These are phyloP conservation scores for Drosophila mayri DNA, from an alignment of 1,140 invertebrate genomes.

Conservation along the genomic window DNA sequence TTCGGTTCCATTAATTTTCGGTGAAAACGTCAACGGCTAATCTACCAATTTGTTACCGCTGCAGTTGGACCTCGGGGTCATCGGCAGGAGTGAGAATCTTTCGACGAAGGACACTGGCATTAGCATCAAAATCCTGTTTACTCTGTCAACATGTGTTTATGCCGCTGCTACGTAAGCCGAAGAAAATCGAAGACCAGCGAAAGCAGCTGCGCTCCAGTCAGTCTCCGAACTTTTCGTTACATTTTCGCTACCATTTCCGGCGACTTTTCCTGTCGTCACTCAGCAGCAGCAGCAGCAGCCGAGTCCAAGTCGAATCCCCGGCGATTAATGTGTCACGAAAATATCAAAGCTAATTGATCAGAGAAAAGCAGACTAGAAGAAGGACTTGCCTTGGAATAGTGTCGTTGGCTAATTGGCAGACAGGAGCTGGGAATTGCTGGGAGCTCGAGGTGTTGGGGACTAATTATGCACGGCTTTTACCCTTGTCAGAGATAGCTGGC, in stretches of 20 bases:
- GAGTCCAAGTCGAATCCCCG: conserved; percentile 30
- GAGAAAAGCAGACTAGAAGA: conserved; percentile 30
- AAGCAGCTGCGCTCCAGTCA: conserved; percentile 37
- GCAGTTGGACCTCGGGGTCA: conserved; percentile 36
- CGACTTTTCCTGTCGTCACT: conserved; percentile 64
- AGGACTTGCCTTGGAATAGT: conserved; percentile 13
- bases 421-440: neutral
- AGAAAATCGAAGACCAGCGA: conserved; percentile 67
- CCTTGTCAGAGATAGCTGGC: conserved; percentile 1
- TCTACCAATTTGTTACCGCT: conserved; percentile 77
- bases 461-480: conserved; percentile 46
- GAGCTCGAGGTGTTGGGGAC: conserved; percentile 18
- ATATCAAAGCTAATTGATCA: conserved; percentile 83
- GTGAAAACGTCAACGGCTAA: conserved; percentile 81
- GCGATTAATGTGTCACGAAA: conserved; percentile 79
- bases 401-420: conserved; percentile 35
- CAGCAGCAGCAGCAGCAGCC: neutral
- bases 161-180: conserved; percentile 58
- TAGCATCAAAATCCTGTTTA: conserved; percentile 81
- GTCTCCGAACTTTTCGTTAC: conserved; percentile 41
- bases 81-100: neutral
- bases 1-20: conserved; percentile 77
- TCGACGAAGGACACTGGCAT: conserved; percentile 35
- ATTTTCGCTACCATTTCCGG: conserved; percentile 39
- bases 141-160: conserved; percentile 83